Base-by-base conservation (phyloP, 2,113 vertebrate species). In the Entomyzon cyanotis region DNA sequence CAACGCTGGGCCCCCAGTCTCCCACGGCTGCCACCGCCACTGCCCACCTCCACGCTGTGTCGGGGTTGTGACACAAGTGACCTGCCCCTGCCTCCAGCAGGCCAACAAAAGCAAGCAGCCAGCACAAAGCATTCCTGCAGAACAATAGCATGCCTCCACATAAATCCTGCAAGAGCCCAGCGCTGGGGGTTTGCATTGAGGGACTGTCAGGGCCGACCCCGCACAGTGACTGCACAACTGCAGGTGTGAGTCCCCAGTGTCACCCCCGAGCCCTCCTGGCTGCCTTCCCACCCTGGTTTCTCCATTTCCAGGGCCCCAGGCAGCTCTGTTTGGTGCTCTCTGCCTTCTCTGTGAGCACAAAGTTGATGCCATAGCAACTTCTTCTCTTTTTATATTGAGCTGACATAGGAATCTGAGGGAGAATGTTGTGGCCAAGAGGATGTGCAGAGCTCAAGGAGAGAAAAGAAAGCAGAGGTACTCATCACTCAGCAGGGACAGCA, bases 351-450 rank as follows among this genome's bases (percentile, higher is more conserved):
- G 9, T 7, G 27, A 87, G 62, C 65, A 52, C 41, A 74, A 82
- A 74, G 74, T 52, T 71, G 84, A 87, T 95, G 82, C 70, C 90
- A 95, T 96, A 94, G 92, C 93, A 95, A 90, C 82, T 95, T 94
- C 63, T 74, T 53, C 65, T 39, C 75, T 53, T 91, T 80, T 83
- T 79, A 27, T 65, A 33, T 11, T 15, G 35, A 95, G 63, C 50
- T 55, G 75, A 90, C 50, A 65, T 6, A 68, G 60, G 67, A 86
- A 90, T 80, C 58, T 74, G 78, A 70, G 39, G 71, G 50, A 15
- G 17, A 70, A 60, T 22, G 28, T 50, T 77, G 46, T 27, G 75
- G 65, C 44, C 55, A 65, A 87, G 47, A 1, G 4, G 74, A 73
- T 2, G 4, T 4, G 30, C 15, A 69, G 50, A 79, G n/a, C 27